Evolutionary conservation across 2,797 vertebrate species (phyloP).

Genomic region (Myiotriccus ornatus): DNA sequence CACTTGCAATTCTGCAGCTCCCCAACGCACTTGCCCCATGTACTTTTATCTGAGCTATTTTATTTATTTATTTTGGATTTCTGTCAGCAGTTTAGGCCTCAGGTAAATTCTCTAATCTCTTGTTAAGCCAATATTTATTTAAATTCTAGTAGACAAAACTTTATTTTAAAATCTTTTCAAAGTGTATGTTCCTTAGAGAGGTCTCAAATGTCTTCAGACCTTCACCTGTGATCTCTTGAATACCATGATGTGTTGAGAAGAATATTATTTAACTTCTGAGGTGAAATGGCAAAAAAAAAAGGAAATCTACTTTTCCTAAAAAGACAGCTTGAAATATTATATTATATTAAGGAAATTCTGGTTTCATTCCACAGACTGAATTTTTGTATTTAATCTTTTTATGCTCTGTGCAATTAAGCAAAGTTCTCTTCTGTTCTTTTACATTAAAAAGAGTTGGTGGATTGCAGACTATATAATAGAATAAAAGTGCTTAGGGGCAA

Average conservation of each 20-base stretch:
- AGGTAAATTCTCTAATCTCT: neutral
- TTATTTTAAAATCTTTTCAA: neutral
- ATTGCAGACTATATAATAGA: neutral
- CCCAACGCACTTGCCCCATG: neutral
- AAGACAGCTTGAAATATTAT: neutral
- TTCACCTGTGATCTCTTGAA: neutral
- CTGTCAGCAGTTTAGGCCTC: neutral
- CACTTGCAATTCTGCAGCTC: neutral
- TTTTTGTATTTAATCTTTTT: neutral
- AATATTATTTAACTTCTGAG: neutral
- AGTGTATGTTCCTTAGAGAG: neutral
- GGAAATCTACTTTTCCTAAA: neutral
- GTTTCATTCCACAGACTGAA: neutral
- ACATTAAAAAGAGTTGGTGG: neutral
- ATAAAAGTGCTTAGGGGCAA: neutral
- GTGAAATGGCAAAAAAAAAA: neutral
- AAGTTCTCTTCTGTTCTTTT: neutral
- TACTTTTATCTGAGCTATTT: neutral
- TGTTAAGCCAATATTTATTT: neutral
- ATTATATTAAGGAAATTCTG: neutral
- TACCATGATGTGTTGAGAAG: fast-evolving
- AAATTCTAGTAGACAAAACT: neutral
- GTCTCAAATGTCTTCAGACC: neutral
- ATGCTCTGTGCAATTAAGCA: neutral
- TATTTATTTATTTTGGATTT: neutral